These are phyloP conservation scores for Salvelinus fontinalis DNA, from an alignment of 2,113 vertebrate species.

Conservation along the genomic window DNA sequence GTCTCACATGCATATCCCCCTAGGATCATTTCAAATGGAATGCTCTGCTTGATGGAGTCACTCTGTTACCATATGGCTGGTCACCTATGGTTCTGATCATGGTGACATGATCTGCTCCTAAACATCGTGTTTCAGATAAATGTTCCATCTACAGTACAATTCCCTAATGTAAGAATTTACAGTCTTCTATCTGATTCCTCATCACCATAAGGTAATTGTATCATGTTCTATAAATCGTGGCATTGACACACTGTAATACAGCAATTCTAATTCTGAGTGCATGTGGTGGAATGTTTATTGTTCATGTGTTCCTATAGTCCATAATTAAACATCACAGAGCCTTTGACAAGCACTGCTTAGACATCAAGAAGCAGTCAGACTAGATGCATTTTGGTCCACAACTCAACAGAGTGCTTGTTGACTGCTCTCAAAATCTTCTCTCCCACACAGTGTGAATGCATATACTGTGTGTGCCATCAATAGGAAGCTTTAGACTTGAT, in stretches of 20 bases:
- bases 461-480: constrained; percentile 24
- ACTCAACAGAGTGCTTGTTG: neutral
- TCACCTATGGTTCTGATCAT: neutral
- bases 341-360: neutral
- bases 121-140: no score
- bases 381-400: no score
- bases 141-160: neutral
- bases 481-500: constrained; percentile 37
- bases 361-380: neutral
- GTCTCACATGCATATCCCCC: no score
- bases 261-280: neutral
- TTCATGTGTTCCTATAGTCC: neutral
- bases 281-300: neutral
- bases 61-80: no score
- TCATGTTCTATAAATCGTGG: neutral
- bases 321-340: neutral
- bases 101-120: neutral
- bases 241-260: neutral
- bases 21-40: no score
- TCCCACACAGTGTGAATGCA: neutral
- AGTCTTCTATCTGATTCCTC: neutral
- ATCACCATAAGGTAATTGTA: neutral
- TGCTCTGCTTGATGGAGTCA: no score
- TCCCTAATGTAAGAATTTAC: neutral
- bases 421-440: neutral